Evolutionary conservation across 1,140 invertebrate species (phyloP).

Genomic region (Tetragonula clypearis): DNA sequence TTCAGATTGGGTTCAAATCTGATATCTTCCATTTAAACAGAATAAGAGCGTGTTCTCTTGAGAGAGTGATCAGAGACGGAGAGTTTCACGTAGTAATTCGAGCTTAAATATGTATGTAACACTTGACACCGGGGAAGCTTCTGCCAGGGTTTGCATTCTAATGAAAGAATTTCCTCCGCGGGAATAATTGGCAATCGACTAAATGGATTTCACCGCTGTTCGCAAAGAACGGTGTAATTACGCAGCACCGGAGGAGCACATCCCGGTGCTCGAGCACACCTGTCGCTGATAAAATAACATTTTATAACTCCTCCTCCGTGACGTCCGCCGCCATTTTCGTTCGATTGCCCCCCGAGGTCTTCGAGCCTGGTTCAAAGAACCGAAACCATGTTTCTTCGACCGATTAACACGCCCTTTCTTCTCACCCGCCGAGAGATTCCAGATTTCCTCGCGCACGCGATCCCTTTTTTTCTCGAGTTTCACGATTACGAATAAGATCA

Average conservation of each 20-base stretch:
- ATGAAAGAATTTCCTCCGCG: conserved; percentile 17
- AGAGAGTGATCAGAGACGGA: not conserved
- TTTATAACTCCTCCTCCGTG: conserved; percentile 11
- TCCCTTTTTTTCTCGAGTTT: too few relatives aligned
- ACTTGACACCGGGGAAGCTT: conserved; percentile 17
- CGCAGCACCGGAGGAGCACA: not conserved
- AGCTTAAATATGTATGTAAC: conserved; percentile 39
- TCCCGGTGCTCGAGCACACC: conserved; percentile 23
- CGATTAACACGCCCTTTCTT: conserved; percentile 2
- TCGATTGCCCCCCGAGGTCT: not conserved
- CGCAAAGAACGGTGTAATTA: conserved; percentile 42
- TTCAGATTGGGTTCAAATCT: too few relatives aligned
- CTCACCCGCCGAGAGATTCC: too few relatives aligned
- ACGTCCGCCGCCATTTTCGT: not conserved
- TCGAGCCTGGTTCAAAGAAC: not conserved
- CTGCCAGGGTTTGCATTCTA: conserved; percentile 28
- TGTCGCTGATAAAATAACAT: conserved; percentile 48
- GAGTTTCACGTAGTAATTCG: conserved; percentile 26
- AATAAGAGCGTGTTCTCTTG: too few relatives aligned
- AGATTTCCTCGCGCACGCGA: not conserved
- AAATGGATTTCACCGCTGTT: conserved; percentile 45
- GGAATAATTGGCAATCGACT: conserved; percentile 43
- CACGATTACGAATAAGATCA: too few relatives aligned
- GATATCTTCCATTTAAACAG: too few relatives aligned
- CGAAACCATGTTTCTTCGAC: not conserved